These are phyloP conservation scores for Sympetrum striolatum DNA, from an alignment of 2,888 invertebrate genomes.

Conservation along the genomic window DNA sequence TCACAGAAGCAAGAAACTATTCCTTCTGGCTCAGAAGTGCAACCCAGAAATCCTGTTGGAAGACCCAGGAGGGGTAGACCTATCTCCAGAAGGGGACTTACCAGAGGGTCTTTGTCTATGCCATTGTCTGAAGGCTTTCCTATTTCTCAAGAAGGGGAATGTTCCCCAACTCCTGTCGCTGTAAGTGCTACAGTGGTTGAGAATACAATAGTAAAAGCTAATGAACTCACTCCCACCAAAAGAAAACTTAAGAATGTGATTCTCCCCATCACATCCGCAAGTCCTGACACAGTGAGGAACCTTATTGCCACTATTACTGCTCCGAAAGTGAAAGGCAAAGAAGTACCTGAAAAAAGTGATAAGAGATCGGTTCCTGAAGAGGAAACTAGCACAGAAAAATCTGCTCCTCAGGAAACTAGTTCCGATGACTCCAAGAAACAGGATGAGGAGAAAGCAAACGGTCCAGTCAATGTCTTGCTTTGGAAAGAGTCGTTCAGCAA, in stretches of 20 bases:
- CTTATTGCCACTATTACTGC: background rate
- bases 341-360: background rate
- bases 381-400: background rate
- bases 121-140: background rate
- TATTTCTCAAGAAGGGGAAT: background rate
- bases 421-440: background rate
- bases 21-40: too few relatives aligned
- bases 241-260: too few relatives aligned
- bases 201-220: background rate
- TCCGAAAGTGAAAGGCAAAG: background rate
- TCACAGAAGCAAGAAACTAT: too few relatives aligned
- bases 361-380: background rate
- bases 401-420: background rate
- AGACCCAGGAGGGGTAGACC: too few relatives aligned
- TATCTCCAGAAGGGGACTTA: too few relatives aligned
- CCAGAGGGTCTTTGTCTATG: background rate
- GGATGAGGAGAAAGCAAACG: background rate
- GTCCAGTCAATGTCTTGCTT: background rate
- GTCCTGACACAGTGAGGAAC: background rate
- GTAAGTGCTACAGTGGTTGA: background rate
- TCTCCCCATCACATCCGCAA: background rate
- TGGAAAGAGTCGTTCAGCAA: conserved; percentile 3
- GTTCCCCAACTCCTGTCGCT: background rate
- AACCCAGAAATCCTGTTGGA: too few relatives aligned
- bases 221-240: too few relatives aligned